phyloP scores from a whole-genome alignment of 2,888 invertebrate species.

The Lypha dubia region DNA sequence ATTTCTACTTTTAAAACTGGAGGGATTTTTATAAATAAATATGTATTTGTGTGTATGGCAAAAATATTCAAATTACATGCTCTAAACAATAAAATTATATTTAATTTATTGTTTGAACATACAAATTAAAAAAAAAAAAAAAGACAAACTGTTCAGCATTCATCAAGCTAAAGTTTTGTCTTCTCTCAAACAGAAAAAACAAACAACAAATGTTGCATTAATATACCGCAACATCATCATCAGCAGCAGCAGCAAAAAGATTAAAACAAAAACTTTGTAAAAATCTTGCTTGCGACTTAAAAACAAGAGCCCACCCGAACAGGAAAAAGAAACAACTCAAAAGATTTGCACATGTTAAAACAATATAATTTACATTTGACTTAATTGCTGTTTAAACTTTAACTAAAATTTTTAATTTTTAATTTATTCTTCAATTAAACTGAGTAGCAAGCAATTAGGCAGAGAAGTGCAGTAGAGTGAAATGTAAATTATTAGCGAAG shows the following conservation, averaged over 20 bases:
- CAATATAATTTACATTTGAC: constrained; percentile 53
- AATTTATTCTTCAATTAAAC: not conserved
- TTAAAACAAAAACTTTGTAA: constrained; percentile 6
- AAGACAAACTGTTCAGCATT: constrained; percentile 41
- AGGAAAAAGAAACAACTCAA: constrained; percentile 19
- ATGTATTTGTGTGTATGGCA: constrained; percentile 19
- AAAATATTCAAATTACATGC: constrained; percentile 62
- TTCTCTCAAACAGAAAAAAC: constrained; percentile 7
- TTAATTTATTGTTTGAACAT: constrained; percentile 71
- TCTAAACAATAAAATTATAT: constrained; percentile 66
- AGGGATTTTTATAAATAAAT: too few species aligned
- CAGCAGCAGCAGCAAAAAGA: not conserved
- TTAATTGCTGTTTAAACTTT: constrained; percentile 35
- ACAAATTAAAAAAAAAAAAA: constrained; percentile 58
- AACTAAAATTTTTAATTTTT: constrained; percentile 12
- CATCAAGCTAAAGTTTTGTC: constrained; percentile 40
- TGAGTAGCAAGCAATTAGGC: not conserved
- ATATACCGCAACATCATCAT: too few species aligned
- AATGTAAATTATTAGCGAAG: not conserved
- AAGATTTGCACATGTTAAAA: constrained; percentile 51
- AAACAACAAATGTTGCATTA: not conserved
- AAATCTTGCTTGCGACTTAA: not conserved
- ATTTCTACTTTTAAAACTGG: too few species aligned
- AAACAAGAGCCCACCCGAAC: not conserved
- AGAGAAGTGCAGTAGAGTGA: not conserved